Evolutionary conservation across 1,140 invertebrate genomes (phyloP).

Genomic region (Pollicipes pollicipes): DNA sequence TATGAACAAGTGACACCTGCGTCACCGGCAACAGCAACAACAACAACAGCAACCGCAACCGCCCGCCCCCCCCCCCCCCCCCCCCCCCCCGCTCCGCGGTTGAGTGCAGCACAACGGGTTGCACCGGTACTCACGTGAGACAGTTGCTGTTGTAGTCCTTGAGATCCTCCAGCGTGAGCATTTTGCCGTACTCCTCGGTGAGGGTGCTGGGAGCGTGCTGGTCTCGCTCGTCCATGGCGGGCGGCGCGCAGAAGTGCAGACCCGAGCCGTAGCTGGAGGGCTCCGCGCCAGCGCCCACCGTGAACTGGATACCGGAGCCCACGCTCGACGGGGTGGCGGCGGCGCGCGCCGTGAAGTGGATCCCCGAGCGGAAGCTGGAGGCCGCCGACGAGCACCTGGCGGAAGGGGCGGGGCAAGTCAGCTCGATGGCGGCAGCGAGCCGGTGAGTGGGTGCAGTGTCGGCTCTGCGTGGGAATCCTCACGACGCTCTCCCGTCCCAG

Average conservation of each 20-base stretch:
- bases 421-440: no score
- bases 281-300: not conserved
- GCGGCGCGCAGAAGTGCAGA: not conserved
- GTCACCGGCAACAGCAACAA: no score
- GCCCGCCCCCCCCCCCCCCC: no score
- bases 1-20: no score
- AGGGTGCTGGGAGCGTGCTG: not conserved
- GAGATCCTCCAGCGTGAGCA: not conserved
- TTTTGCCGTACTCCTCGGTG: not conserved
- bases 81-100: no score
- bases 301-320: not conserved
- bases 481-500: no score
- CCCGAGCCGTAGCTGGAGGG: not conserved
- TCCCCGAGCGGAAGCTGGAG: not conserved
- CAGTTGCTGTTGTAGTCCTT: not conserved
- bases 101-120: no score
- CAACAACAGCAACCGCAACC: no score
- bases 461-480: no score
- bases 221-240: not conserved
- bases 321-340: no score
- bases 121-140: not conserved
- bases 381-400: not conserved
- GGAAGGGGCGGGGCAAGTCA: no score
- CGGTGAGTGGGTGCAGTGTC: no score
- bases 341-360: not conserved